Evolutionary conservation across 2,888 invertebrate genomes (phyloP).

Genomic region (Salticus scenicus): DNA sequence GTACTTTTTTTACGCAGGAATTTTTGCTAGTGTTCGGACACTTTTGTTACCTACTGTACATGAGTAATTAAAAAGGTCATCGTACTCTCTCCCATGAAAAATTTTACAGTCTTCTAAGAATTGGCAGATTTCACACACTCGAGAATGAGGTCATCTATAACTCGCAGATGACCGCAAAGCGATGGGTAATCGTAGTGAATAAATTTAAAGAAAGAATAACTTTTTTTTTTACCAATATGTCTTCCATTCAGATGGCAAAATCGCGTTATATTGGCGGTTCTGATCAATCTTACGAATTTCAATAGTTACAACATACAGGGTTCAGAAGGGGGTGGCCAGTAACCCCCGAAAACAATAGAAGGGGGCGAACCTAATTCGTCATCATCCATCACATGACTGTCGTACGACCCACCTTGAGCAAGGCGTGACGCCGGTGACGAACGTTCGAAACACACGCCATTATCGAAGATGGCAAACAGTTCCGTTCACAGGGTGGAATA

Average conservation of each 20-base stretch:
- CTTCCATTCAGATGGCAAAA: constrained; percentile 28
- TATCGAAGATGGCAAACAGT: constrained; percentile 65
- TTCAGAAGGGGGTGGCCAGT: constrained; percentile 15
- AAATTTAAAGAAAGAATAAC: constrained; percentile 39
- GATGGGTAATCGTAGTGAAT: constrained; percentile 59
- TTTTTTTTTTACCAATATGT: constrained; percentile 22
- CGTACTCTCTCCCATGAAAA: constrained; percentile 17
- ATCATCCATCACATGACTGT: constrained; percentile 66
- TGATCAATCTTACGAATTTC: constrained; percentile 62
- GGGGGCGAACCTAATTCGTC: constrained; percentile 59
- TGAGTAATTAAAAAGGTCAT: constrained; percentile 17
- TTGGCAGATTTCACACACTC: constrained; percentile 48
- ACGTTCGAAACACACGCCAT: constrained; percentile 58
- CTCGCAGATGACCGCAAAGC: constrained; percentile 46
- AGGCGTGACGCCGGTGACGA: constrained; percentile 67
- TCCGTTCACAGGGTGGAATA: constrained; percentile 17
- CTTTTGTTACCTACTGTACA: too few species aligned
- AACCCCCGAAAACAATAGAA: constrained; percentile 40
- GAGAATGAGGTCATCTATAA: constrained; percentile 47
- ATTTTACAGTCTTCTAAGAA: constrained; percentile 42
- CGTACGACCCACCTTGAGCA: constrained; percentile 62
- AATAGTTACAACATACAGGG: constrained; percentile 38
- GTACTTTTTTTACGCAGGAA: too few species aligned
- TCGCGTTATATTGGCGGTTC: constrained; percentile 57
- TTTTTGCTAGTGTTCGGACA: too few species aligned